Percentiles rank a stretch among this genome's conserved stretches.
phyloP scores from a whole-genome alignment of 2,113 vertebrate species.

The Zapus hudsonius region DNA sequence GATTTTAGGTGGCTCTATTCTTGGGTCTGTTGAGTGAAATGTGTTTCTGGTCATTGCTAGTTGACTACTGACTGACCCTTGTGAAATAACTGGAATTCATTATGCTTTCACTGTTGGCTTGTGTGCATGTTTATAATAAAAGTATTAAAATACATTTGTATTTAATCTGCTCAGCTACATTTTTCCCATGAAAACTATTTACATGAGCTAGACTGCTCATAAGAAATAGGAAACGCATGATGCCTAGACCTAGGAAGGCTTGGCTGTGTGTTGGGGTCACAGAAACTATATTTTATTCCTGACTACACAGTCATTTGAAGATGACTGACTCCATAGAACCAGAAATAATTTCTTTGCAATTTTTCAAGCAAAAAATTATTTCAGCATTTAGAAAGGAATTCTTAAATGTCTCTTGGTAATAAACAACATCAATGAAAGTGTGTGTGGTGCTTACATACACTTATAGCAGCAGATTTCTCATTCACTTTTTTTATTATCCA shows the following conservation, averaged over 20 bases:
- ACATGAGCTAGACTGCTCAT: background rate
- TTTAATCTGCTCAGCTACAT: slow-evolving; percentile 48
- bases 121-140: slow-evolving; percentile 39
- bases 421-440: background rate
- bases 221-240: slow-evolving; percentile 2
- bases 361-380: slow-evolving; percentile 37
- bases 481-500: no score
- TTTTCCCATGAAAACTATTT: slow-evolving; percentile 46
- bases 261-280: background rate
- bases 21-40: slow-evolving; percentile 12
- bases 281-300: slow-evolving; percentile 3
- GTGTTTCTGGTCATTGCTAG: slow-evolving; percentile 45
- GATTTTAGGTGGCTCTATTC: background rate
- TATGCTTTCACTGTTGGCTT: slow-evolving; percentile 34
- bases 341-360: slow-evolving; percentile 16
- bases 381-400: background rate
- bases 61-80: slow-evolving; percentile 3
- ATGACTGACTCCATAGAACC: background rate
- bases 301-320: background rate
- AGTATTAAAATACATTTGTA: slow-evolving; percentile 58
- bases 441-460: background rate
- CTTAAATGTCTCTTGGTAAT: background rate
- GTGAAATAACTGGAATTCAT: slow-evolving; percentile 41
- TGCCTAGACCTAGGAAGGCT: background rate
- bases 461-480: background rate